phyloP scores from a whole-genome alignment of 2,113 vertebrate species.

The Brachypodius melanocephalos region DNA sequence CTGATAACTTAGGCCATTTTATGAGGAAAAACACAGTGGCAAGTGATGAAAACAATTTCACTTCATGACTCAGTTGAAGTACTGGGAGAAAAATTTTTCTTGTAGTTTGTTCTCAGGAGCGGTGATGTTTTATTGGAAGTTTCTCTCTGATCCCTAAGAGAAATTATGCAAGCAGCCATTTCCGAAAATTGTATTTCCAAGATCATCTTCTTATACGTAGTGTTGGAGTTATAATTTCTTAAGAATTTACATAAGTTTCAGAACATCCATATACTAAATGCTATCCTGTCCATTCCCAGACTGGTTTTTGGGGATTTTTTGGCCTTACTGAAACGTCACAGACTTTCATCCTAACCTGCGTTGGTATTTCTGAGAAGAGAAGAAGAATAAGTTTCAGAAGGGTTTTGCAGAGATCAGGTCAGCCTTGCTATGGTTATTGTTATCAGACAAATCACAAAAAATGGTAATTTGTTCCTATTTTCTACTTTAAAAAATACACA shows the following conservation, averaged over 20 bases:
- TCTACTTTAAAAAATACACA: background rate
- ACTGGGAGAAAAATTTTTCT: background rate
- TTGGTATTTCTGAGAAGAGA: background rate
- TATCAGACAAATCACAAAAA: background rate
- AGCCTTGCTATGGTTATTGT: background rate
- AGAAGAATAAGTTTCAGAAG: background rate
- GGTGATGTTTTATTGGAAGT: background rate
- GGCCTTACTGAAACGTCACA: background rate
- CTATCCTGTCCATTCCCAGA: background rate
- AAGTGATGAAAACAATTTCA: background rate
- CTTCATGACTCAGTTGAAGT: background rate
- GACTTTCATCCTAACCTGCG: background rate
- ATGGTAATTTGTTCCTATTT: background rate
- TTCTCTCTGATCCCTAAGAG: background rate
- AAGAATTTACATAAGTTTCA: background rate
- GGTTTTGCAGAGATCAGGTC: background rate
- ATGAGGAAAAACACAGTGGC: background rate
- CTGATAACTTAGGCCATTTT: background rate
- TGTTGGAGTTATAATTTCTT: background rate
- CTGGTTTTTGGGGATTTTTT: background rate
- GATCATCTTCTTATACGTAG: background rate
- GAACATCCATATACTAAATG: background rate
- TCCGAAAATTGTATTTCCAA: background rate
- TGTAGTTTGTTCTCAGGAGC: background rate
- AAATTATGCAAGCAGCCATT: background rate